These are phyloP conservation scores for Leptobrachium ailaonicum DNA, from an alignment of 2,113 vertebrate genomes.

Conservation along the genomic window DNA sequence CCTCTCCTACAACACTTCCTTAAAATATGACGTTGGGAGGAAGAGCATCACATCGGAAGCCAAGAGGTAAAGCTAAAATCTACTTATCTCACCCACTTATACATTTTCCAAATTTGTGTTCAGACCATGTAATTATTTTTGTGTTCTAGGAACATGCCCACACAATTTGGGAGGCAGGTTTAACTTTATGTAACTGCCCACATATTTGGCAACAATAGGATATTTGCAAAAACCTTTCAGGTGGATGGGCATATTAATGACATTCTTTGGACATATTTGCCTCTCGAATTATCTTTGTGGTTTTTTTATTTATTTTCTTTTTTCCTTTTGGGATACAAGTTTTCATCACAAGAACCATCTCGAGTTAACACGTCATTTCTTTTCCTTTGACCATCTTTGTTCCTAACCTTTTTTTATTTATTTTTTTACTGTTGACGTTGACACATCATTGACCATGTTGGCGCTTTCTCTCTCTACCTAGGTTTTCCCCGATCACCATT, in stretches of 20 bases:
- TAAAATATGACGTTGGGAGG: constrained; percentile 1
- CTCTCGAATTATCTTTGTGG: neutral
- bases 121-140: neutral
- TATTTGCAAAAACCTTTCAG: neutral
- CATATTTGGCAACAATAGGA: neutral
- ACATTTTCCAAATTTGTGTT: neutral
- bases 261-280: neutral
- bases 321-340: neutral
- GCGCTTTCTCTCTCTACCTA: constrained; percentile 53
- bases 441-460: neutral
- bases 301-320: constrained; percentile 8
- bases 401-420: neutral
- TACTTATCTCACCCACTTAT: neutral
- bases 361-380: constrained; percentile 19
- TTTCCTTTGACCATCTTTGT: constrained; percentile 14
- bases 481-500: constrained; percentile 99
- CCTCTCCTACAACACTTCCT: constrained; percentile 2
- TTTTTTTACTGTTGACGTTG: neutral
- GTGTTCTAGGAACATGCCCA: neutral
- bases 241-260: neutral
- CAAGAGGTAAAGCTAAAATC: constrained; percentile 1
- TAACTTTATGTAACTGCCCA: neutral
- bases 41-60: neutral
- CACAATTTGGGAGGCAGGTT: neutral
- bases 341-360: neutral